Conservation (phyloP, 2,888 invertebrate species). For the Listrodromus nycthemerus region DNA sequence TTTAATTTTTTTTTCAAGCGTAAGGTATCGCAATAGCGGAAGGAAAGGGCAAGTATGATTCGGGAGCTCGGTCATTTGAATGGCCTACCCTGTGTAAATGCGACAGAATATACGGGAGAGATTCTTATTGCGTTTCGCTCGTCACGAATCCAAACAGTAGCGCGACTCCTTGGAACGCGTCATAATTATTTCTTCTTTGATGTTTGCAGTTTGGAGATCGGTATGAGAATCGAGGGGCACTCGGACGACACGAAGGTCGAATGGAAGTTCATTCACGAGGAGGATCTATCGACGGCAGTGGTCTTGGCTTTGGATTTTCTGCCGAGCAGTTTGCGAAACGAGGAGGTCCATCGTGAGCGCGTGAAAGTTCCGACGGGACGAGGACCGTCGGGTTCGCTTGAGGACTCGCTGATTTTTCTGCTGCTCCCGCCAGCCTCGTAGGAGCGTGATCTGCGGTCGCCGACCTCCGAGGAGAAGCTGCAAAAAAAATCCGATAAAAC, state of each 20-base stretch:
- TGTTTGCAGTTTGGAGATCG: neutral
- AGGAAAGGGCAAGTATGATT: conserved; percentile 42
- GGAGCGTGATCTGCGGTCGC: conserved; percentile 82
- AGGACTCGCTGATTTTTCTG: conserved; percentile 79
- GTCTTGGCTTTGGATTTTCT: conserved; percentile 79
- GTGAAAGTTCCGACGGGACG: conserved; percentile 82
- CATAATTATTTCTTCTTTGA: conserved; percentile 1
- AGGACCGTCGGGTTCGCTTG: conserved; percentile 71
- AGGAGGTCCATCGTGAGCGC: conserved; percentile 87
- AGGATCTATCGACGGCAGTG: conserved; percentile 66
- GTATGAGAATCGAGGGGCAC: neutral
- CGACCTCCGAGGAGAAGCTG: conserved; percentile 83
- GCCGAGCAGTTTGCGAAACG: conserved; percentile 86
- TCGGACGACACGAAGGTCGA: neutral
- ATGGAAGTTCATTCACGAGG: conserved; percentile 56
- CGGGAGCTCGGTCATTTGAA: conserved; percentile 22
- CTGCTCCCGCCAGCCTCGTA: conserved; percentile 79
- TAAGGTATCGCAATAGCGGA: conserved; percentile 27
- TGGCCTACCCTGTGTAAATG: conserved; percentile 50
- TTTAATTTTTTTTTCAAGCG: conserved; percentile 25
- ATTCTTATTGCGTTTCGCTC: neutral
- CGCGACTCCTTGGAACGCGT: conserved; percentile 20
- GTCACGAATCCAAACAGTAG: conserved; percentile 5
- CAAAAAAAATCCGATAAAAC: neutral
- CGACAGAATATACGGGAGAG: conserved; percentile 5